Evolutionary conservation across 2,888 invertebrate species (phyloP).

Genomic region (Drosophila birchii): DNA sequence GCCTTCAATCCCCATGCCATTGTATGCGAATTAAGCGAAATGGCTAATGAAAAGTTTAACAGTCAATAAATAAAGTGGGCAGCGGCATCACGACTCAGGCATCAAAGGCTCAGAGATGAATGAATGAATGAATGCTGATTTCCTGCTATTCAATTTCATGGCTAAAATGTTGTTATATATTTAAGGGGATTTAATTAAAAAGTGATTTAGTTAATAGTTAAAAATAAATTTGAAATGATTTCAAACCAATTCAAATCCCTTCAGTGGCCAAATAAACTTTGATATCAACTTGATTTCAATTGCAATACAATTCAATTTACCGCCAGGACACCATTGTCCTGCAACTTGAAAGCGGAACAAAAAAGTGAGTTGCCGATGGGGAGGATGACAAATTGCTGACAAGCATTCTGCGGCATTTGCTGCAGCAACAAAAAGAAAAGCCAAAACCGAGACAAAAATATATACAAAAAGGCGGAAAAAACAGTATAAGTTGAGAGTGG

Average conservation of each 20-base stretch:
- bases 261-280: slow-evolving; percentile 10
- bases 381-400: slow-evolving; percentile 57
- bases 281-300: slow-evolving; percentile 8
- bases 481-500: slow-evolving; percentile 14
- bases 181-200: not conserved
- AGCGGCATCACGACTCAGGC: slow-evolving; percentile 20
- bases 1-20: slow-evolving; percentile 69
- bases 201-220: not conserved
- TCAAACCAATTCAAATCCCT: not conserved
- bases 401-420: slow-evolving; percentile 59
- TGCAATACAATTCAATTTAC: slow-evolving; percentile 9
- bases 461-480: slow-evolving; percentile 5
- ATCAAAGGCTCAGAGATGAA: slow-evolving; percentile 21
- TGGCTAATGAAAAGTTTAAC: slow-evolving; percentile 81
- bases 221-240: not conserved
- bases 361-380: slow-evolving; percentile 25
- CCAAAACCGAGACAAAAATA: slow-evolving; percentile 17
- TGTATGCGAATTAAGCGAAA: slow-evolving; percentile 80
- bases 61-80: slow-evolving; percentile 75
- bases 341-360: slow-evolving; percentile 30
- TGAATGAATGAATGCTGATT: slow-evolving; percentile 24
- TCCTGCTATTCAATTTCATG: not conserved
- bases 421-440: slow-evolving; percentile 31
- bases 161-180: slow-evolving; percentile 9
- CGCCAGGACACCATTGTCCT: slow-evolving; percentile 26